Conservation (phyloP, 2,113 vertebrate genomes). For the Megaceryle torquata region DNA sequence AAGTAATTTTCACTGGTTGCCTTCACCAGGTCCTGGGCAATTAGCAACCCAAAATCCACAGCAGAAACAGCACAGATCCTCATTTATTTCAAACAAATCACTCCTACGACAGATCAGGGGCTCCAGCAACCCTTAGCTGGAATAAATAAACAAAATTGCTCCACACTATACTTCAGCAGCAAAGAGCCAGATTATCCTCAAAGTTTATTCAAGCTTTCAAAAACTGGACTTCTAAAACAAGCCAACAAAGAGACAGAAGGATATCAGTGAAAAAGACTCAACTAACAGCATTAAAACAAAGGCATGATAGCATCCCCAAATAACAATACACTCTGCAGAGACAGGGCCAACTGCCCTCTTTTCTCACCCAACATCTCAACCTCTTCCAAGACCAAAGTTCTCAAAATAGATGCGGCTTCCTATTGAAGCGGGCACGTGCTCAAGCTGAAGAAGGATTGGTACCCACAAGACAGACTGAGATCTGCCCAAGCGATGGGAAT, state of each 20-base stretch:
- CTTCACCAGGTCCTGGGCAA: background rate
- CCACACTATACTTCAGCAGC: background rate
- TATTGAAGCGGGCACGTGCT: background rate
- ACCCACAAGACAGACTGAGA: background rate
- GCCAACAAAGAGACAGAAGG: background rate
- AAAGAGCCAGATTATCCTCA: background rate
- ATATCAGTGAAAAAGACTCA: background rate
- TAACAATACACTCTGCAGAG: background rate
- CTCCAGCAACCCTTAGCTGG: background rate
- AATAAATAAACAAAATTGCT: background rate
- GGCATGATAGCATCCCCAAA: background rate
- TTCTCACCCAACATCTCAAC: background rate
- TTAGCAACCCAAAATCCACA: background rate
- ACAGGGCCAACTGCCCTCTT: background rate
- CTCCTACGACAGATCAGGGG: background rate
- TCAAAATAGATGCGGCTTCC: background rate
- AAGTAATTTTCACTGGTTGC: background rate
- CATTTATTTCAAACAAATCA: background rate
- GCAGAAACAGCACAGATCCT: background rate
- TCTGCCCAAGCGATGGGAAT: background rate
- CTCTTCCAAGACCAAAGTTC: background rate
- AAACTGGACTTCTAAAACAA: background rate
- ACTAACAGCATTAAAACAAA: background rate
- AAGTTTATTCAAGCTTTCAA: background rate
- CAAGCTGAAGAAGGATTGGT: background rate